Evolutionary conservation across 2,113 vertebrate genomes (phyloP), one percentile per base, ranked within the genome.

Genomic region (Uropsilus gracilis): DNA sequence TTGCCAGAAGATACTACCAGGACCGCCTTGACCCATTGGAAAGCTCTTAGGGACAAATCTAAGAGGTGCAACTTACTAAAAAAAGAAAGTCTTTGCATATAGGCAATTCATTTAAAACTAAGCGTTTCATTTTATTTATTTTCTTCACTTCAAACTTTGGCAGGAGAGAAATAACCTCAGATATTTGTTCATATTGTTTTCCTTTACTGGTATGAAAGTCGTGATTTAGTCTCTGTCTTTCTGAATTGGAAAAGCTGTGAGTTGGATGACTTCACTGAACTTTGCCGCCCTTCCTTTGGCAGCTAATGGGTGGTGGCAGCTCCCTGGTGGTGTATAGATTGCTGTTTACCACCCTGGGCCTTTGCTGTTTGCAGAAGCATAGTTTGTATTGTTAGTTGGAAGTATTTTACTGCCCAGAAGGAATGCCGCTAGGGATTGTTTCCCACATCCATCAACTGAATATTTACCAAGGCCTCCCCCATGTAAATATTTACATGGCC

Each of bases 1-100:
- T 90, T 95, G 94, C 88, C 71, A 94, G 85, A 90, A 92, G 95
- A 94, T 76, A 85, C 77, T 91, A 84, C 72, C 71, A 93, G 80
- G 44, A 63, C 42, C 82, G 55, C 44, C 53, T n/a, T 86, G 85
- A 92, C n/a, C 50, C 18, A 44, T 59, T 95, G 95, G 72, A 83
- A 96, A 96, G 85, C 87, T 44, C 48, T 89, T 37, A 50, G 68
- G 66, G 28, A 68, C 88, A 86, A 28, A 71, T 57, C 78, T 66
- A 34, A 83, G 26, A 85, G 42, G 66, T 50, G 69, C 32, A 17
- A 12, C 44, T 55, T 73, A 3, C 7, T n/a, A n/a, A n/a, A n/a
- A n/a, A n/a, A n/a, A n/a, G n/a, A 46, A 87, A 61, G 8, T 63
- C 75, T 86, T 80, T 89, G 50, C 68, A 68, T 82, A 73, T 95